Base-by-base conservation (phyloP, 2,113 vertebrate species). In the Perognathus longimembris region DNA sequence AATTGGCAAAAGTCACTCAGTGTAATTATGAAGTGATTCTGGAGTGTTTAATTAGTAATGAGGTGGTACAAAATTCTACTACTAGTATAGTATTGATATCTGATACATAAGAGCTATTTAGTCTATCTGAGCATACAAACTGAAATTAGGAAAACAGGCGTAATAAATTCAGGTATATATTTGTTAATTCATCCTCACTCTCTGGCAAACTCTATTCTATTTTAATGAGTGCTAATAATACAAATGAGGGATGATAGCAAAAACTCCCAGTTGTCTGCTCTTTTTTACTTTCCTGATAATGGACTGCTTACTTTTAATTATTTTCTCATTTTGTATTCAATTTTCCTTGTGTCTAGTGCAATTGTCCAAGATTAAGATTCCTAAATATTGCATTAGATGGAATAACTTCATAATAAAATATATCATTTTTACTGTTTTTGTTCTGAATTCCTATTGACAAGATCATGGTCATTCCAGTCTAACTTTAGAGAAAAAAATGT, bases 171-270 rank as follows among this genome's bases (percentile, higher is more conserved):
- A 32, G 34, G 67, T 34, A 8, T 57, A 3, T 42, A 20, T 54
- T 73, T 85, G 30, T 26, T 63, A 69, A 32, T 67, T 59, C 20
- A 20, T 78, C 22, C 7, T 59, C 11, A 11, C 2, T 71, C 20
- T 22, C 59, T 1, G 5, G 0, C 1, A 75, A 14, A 1, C 17
- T 0, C 6, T 18, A 2, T 61, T 6, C 7, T 30, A 28, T 88
- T 69, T 30, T 57, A 17, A 7, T 45, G 21, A 79, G 67, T 90
- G 36, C 17, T 66, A 18, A 38, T 6, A n/a, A 67, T 22, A 30
- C 1, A 5, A 30, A 26, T 7, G 26, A 32, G 7, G 22, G 15
- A 9, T 26, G 32, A 57, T 2, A 84, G 45, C 10, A 70, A 40
- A 45, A 26, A 36, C 32, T 26, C 32, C 45, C 42, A 7, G 11